These are phyloP conservation scores for Trichomycterus rosablanca DNA, from an alignment of 2,113 vertebrate genomes.

Conservation along the genomic window DNA sequence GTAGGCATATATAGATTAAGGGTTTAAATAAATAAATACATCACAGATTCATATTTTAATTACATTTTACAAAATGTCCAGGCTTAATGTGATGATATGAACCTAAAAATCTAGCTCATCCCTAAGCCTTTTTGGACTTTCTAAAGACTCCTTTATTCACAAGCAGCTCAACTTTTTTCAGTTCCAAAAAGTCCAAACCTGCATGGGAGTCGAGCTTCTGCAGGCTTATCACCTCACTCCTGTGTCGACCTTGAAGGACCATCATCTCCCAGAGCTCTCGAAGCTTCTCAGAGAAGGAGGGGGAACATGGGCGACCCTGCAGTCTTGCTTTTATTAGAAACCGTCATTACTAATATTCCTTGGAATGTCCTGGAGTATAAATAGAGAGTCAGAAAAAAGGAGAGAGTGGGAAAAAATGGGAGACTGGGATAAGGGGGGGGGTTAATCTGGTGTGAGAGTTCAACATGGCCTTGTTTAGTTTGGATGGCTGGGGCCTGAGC, in stretches of 20 bases:
- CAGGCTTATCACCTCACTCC: conserved; percentile 23
- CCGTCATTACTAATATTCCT: conserved; percentile 46
- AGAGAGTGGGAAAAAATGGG: conserved; percentile 26
- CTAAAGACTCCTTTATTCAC: too few relatives aligned
- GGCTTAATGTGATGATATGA: too few relatives aligned
- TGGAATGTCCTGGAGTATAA: conserved; percentile 44
- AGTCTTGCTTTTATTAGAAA: conserved; percentile 42
- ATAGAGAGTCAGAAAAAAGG: conserved; percentile 33
- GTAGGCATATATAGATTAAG: too few relatives aligned
- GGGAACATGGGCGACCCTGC: conserved; percentile 23
- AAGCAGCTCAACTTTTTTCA: too few relatives aligned
- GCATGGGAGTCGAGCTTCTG: conserved; percentile 12
- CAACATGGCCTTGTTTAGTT: conserved; percentile 53
- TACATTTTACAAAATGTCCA: too few relatives aligned
- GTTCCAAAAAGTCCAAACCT: conserved; percentile 4
- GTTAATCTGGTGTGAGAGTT: conserved; percentile 45
- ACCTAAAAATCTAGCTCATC: too few relatives aligned
- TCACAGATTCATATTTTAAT: too few relatives aligned
- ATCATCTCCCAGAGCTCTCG: conserved; percentile 3
- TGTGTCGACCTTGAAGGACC: conserved; percentile 18
- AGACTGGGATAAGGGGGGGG: conserved; percentile 17
- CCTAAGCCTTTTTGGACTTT: not conserved
- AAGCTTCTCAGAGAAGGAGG: conserved; percentile 1
- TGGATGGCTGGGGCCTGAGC: conserved; percentile 35
- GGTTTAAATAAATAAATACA: too few relatives aligned